These are phyloP conservation scores for Platyscapa corneri DNA, from an alignment of 1,140 invertebrate species.

Conservation along the genomic window DNA sequence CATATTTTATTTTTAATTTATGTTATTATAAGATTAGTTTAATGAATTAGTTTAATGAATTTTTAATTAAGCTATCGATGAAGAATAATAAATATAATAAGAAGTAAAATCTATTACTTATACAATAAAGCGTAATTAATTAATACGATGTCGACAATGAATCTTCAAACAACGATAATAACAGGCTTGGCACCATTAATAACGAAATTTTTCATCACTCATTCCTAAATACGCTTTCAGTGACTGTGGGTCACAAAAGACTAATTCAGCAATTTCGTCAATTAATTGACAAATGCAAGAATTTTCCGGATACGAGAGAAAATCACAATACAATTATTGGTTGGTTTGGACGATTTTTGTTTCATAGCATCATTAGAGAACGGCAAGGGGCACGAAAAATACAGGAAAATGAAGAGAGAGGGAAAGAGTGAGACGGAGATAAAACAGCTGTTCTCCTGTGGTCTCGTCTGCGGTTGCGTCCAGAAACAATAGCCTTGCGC, in stretches of 20 bases:
- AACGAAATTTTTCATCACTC: constrained; percentile 2
- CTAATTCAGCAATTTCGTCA: not conserved
- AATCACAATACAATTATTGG: constrained; percentile 61
- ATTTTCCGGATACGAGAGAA: constrained; percentile 42
- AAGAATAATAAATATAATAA: not conserved
- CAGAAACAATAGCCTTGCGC: constrained; percentile 61
- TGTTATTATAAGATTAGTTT: no score
- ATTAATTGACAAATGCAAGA: constrained; percentile 1
- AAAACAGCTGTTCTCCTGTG: constrained; percentile 46
- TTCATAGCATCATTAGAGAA: constrained; percentile 23
- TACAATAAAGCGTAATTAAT: not conserved
- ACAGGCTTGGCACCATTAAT: no score
- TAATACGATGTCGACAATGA: not conserved
- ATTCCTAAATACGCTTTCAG: not conserved
- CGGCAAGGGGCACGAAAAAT: not conserved
- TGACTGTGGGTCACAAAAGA: not conserved
- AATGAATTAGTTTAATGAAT: no score
- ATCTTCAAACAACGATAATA: not conserved
- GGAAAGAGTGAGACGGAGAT: constrained; percentile 1
- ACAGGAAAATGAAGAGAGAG: not conserved
- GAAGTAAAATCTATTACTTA: not conserved
- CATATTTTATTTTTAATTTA: no score
- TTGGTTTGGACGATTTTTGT: constrained; percentile 60
- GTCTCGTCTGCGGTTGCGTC: constrained; percentile 35
- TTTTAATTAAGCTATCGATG: not conserved